These are phyloP conservation scores for Eurystomus gularis DNA, from an alignment of 2,113 vertebrate species.

Conservation along the genomic window DNA sequence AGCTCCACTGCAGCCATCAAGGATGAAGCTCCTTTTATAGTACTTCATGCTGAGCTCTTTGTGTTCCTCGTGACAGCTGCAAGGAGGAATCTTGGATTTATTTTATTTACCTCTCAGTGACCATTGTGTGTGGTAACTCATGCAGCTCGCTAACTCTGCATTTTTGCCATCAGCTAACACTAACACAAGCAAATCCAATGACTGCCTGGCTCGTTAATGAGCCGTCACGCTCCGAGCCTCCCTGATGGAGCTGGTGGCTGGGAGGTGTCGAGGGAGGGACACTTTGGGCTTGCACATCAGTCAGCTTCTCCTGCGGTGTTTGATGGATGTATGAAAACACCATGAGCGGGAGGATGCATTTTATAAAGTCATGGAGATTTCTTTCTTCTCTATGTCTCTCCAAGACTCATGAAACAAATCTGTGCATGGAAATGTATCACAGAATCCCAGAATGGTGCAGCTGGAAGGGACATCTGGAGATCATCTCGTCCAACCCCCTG, in stretches of 20 bases:
- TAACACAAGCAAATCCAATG: background rate
- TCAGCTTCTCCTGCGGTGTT: background rate
- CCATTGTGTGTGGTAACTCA: background rate
- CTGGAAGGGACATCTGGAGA: too few species aligned
- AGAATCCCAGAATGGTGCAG: too few species aligned
- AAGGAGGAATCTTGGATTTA: background rate
- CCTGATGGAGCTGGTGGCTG: background rate
- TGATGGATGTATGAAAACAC: fast-evolving
- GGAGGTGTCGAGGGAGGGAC: background rate
- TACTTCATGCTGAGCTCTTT: background rate
- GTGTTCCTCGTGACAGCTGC: background rate
- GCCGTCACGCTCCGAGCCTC: background rate
- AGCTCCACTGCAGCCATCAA: background rate
- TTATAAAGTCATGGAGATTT: background rate
- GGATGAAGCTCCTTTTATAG: background rate
- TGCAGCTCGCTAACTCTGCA: background rate
- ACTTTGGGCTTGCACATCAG: fast-evolving
- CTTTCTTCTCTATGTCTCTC: background rate
- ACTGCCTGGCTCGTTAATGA: background rate
- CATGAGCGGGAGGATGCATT: background rate
- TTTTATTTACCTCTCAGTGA: background rate
- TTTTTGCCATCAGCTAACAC: background rate
- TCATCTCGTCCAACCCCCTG: too few species aligned
- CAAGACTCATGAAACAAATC: background rate
- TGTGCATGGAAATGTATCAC: too few species aligned